Evolutionary conservation across 1,140 invertebrate species (phyloP), one percentile per base, ranked within the genome.

Genomic region (Neodiprion fabricii): DNA sequence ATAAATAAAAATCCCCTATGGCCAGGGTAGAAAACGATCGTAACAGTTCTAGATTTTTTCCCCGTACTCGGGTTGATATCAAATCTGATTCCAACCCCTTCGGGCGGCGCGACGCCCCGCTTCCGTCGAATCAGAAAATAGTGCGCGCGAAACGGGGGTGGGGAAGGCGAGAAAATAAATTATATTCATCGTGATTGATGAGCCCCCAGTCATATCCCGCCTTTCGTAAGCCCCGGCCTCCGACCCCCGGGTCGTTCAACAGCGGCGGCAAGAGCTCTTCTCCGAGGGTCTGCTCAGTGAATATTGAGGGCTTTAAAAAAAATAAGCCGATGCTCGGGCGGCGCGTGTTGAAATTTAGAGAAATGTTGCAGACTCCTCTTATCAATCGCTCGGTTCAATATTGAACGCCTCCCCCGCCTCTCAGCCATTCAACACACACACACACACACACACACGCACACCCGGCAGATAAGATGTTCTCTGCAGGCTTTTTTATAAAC

Each of bases 161-260:
- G 48, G n/a, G 40, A 71, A n/a, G 8, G 67, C 23, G 53, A 79
- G 79, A 80, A 83, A 81, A 84, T 84, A 81, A 82, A 81, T 85
- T 84, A 86, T 83, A 84, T 85, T 79, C 75, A 69, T 71, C 73
- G 78, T 80, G 83, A 86, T 84, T 83, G 83, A 84, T 86, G 82
- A 85, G 79, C 76, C 79, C 79, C 76, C 79, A 80, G 85, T 84
- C 85, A 84, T 85, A 77, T 78, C 76, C 17, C 79, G 73, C 78
- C 75, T 61, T 73, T 21, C 40, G 66, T 71, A 67, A 76, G 65
- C 74, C 73, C 72, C 70, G 76, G 77, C 72, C 72, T 67, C 70
- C 77, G 75, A 73, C 75, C 74, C 76, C 74, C 75, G 70, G 68
- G 71, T 48, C 11, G 10, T 65, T 72, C 49, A 48, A 73, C 67